These are phyloP conservation scores for Cryptocheilus praepositus DNA, from an alignment of 2,888 invertebrate species.

Conservation along the genomic window DNA sequence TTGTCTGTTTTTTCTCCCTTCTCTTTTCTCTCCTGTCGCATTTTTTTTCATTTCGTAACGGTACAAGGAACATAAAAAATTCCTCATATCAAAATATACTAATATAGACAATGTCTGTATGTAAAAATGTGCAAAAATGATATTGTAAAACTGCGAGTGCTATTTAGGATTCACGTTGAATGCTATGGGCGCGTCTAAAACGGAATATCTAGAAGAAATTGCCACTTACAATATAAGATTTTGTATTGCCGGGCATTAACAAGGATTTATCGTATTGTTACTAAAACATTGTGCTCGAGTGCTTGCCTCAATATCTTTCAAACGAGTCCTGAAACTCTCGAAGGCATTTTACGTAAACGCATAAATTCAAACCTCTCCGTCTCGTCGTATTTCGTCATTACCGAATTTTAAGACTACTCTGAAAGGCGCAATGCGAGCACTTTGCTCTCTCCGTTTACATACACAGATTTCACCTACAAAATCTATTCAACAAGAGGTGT, in stretches of 20 bases:
- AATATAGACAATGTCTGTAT: constrained; percentile 33
- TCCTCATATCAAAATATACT: constrained; percentile 44
- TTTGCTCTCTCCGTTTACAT: not conserved
- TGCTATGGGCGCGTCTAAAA: constrained; percentile 22
- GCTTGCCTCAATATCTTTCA: too few species aligned
- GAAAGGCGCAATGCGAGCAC: too few species aligned
- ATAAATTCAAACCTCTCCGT: too few species aligned
- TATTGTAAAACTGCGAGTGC: constrained; percentile 51
- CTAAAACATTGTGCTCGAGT: too few species aligned
- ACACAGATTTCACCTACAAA: constrained; percentile 9
- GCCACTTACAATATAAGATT: not conserved
- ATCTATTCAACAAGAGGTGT: constrained; percentile 10
- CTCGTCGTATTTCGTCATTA: too few species aligned
- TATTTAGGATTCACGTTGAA: constrained; percentile 35
- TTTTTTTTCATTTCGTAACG: constrained; percentile 6
- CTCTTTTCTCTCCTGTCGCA: not conserved
- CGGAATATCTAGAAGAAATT: constrained; percentile 14
- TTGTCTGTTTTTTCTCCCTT: not conserved
- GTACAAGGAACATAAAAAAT: constrained; percentile 26
- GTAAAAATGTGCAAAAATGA: constrained; percentile 69
- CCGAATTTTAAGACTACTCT: too few species aligned
- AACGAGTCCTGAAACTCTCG: too few species aligned
- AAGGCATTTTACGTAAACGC: too few species aligned
- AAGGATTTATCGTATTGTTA: too few species aligned
- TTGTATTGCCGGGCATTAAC: too few species aligned